phyloP scores from a whole-genome alignment of 2,797 vertebrate genomes.

The Lates japonicus region DNA sequence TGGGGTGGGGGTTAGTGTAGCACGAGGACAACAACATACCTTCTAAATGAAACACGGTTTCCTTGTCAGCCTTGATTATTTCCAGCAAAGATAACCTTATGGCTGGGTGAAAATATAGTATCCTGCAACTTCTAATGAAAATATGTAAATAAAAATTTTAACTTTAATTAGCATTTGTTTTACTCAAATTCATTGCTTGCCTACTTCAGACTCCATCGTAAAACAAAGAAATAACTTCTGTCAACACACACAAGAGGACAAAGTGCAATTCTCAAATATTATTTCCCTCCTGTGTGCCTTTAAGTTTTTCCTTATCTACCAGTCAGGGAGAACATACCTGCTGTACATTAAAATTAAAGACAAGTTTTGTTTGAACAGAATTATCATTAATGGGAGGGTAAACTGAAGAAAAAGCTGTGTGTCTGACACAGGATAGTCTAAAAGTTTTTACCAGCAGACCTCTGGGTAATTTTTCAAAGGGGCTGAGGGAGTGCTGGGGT shows the following conservation, averaged over 20 bases:
- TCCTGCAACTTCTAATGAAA: not conserved
- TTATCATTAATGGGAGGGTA: conserved; percentile 59
- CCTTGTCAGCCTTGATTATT: conserved; percentile 39
- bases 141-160: conserved; percentile 1
- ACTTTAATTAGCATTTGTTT: not conserved
- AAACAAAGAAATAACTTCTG: conserved; percentile 22
- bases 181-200: not conserved
- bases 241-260: conserved; percentile 3
- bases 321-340: conserved; percentile 18
- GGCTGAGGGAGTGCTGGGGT: conserved; percentile 33
- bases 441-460: conserved; percentile 50
- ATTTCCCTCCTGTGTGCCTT: conserved; percentile 17
- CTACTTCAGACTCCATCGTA: not conserved
- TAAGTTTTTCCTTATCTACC: conserved; percentile 54
- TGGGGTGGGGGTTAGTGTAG: conserved; percentile 48
- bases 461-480: conserved; percentile 64
- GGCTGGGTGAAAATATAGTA: not conserved
- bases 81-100: conserved; percentile 2
- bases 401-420: conserved; percentile 36
- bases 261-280: conserved; percentile 16
- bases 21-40: conserved; percentile 44
- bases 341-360: conserved; percentile 48
- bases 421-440: conserved; percentile 56
- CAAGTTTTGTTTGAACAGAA: conserved; percentile 64
- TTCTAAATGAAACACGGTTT: conserved; percentile 34